phyloP scores from a whole-genome alignment of 2,113 vertebrate genomes.

The Brachyhypopomus occidentalis region DNA sequence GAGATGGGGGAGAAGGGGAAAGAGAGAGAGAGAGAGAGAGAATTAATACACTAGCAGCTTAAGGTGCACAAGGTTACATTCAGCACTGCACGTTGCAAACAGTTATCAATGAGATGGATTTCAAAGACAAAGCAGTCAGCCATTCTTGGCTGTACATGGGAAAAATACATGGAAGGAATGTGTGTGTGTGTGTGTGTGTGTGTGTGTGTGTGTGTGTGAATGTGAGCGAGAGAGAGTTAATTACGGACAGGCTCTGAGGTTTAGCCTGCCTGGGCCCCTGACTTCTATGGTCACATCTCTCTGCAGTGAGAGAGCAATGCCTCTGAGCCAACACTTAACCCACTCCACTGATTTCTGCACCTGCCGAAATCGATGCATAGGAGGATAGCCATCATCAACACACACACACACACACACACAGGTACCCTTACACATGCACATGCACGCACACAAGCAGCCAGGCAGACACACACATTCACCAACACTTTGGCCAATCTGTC shows the following conservation, averaged over 20 bases:
- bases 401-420: neutral
- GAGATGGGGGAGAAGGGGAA: slow-evolving; percentile 26
- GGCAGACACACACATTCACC: slow-evolving; percentile 35
- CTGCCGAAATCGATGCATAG: slow-evolving; percentile 41
- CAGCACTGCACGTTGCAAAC: slow-evolving; percentile 49
- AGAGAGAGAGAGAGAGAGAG: slow-evolving; percentile 21
- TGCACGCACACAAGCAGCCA: too few species aligned
- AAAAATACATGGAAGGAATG: too few species aligned
- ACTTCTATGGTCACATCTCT: neutral
- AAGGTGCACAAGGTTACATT: slow-evolving; percentile 47
- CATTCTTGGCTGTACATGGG: too few species aligned
- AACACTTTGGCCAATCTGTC: slow-evolving; percentile 20
- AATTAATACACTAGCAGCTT: slow-evolving; percentile 30
- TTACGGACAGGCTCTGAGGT: slow-evolving; percentile 7
- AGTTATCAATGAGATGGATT: slow-evolving; percentile 43
- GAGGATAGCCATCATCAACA: slow-evolving; percentile 38
- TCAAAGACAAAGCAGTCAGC: slow-evolving; percentile 33
- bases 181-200: too few species aligned
- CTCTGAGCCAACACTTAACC: slow-evolving; percentile 40
- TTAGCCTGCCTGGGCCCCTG: slow-evolving; percentile 21
- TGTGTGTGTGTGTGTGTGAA: neutral
- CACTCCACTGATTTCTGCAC: slow-evolving; percentile 41
- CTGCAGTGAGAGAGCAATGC: slow-evolving; percentile 20
- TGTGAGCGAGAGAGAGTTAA: neutral
- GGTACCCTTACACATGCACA: slow-evolving; percentile 29